Percentiles rank a stretch among this genome's conserved stretches.
Conservation (phyloP, 1,140 invertebrate genomes). For the Ganaspis sp. region DNA sequence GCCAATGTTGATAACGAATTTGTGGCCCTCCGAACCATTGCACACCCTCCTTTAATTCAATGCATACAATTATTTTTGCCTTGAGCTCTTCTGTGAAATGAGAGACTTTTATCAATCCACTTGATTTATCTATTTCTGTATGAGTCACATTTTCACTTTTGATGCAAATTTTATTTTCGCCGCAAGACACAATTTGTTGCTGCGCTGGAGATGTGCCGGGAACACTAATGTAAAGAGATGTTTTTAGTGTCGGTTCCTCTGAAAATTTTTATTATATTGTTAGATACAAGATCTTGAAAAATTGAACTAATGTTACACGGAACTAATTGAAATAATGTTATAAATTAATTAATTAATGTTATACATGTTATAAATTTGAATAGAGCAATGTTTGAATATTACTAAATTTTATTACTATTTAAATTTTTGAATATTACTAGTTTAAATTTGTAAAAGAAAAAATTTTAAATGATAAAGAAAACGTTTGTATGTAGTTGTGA, state of each 20-base stretch:
- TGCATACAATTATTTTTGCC: slow-evolving; percentile 60
- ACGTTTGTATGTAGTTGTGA: too few relatives aligned
- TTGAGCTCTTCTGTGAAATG: slow-evolving; percentile 38
- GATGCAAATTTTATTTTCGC: slow-evolving; percentile 48
- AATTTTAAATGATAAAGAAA: too few relatives aligned
- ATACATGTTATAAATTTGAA: too few relatives aligned
- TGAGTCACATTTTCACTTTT: slow-evolving; percentile 35
- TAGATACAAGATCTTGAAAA: too few relatives aligned
- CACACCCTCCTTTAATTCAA: slow-evolving; percentile 50
- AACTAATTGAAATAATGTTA: too few relatives aligned
- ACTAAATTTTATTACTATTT: too few relatives aligned
- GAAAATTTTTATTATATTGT: too few relatives aligned
- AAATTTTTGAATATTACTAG: too few relatives aligned
- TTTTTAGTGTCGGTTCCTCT: background rate
- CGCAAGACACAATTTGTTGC: slow-evolving; percentile 37
- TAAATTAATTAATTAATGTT: too few relatives aligned
- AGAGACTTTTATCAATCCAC: slow-evolving; percentile 51
- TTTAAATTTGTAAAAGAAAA: too few relatives aligned
- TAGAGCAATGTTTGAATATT: too few relatives aligned
- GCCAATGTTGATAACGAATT: slow-evolving; percentile 80
- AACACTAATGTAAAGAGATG: background rate
- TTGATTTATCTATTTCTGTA: slow-evolving; percentile 51
- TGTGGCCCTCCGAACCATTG: slow-evolving; percentile 81
- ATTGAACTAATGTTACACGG: too few relatives aligned
- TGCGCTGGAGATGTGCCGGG: background rate